These are phyloP conservation scores for Melanophora roralis DNA, from an alignment of 2,888 invertebrate genomes.

Conservation along the genomic window DNA sequence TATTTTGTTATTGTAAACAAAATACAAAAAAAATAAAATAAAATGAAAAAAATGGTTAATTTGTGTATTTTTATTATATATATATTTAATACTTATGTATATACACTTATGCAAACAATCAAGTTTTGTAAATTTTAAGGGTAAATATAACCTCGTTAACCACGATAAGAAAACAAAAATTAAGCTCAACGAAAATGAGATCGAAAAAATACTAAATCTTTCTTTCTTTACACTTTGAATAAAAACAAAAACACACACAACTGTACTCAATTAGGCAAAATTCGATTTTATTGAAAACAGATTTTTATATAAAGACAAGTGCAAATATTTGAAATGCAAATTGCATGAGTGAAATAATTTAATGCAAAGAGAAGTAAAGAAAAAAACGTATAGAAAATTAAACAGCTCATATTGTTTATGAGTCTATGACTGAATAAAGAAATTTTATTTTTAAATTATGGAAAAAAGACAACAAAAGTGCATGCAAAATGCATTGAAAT, in stretches of 20 bases:
- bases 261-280: slow-evolving; percentile 46
- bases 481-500: background rate
- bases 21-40: too few species aligned
- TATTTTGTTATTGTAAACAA: too few species aligned
- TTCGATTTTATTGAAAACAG: slow-evolving; percentile 16
- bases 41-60: too few species aligned
- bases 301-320: slow-evolving; percentile 30
- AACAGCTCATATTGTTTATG: slow-evolving; percentile 57
- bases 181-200: too few species aligned
- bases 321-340: slow-evolving; percentile 45
- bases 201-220: too few species aligned
- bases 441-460: slow-evolving; percentile 49
- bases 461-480: slow-evolving; percentile 17
- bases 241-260: slow-evolving; percentile 25
- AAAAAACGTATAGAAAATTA: slow-evolving; percentile 36
- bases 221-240: background rate
- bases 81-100: too few species aligned
- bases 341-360: slow-evolving; percentile 51
- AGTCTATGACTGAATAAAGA: slow-evolving; percentile 52
- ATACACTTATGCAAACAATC: too few species aligned
- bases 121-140: too few species aligned
- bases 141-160: too few species aligned
- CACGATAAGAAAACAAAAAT: too few species aligned
- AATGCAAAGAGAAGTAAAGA: slow-evolving; percentile 3
- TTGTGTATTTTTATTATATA: too few species aligned